A percentile compares a stretch with the other conserved stretches of the same genome.
phyloP scores from a whole-genome alignment of 2,797 vertebrate species.

The Gallinago solitaria region DNA sequence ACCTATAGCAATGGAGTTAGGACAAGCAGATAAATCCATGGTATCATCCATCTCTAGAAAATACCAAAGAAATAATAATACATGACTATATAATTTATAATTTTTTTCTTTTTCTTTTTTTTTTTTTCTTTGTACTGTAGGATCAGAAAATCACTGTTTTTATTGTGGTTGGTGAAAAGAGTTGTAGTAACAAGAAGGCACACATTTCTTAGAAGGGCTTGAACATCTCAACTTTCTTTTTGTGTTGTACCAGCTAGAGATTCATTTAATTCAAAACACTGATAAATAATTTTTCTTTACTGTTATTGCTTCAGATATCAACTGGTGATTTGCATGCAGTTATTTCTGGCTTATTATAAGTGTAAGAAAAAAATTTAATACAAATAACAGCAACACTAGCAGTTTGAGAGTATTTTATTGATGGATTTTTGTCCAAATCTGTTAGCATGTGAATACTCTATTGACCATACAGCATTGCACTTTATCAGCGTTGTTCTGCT shows the following conservation, averaged over 20 bases:
- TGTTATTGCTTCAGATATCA: neutral
- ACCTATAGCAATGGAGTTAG: neutral
- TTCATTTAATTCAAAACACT: neutral
- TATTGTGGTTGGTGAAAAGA: neutral
- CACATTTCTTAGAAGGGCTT: neutral
- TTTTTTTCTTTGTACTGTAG: neutral
- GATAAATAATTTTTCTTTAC: neutral
- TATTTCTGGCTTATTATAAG: neutral
- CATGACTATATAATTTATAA: accelerated
- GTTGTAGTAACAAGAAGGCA: neutral
- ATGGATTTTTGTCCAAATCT: neutral
- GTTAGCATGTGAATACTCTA: neutral
- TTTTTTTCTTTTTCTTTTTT: too few relatives aligned
- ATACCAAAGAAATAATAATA: neutral
- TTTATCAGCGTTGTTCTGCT: neutral
- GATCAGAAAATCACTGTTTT: neutral
- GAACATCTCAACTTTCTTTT: neutral
- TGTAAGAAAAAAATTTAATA: neutral
- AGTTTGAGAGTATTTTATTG: neutral
- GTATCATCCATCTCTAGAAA: neutral
- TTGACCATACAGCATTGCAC: neutral
- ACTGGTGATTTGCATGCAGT: neutral
- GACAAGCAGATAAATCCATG: neutral
- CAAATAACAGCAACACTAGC: neutral
- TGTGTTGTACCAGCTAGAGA: neutral